Evolutionary conservation across 2,113 vertebrate species (phyloP), one percentile per base, ranked within the genome.

Genomic region (Zapornia atra): DNA sequence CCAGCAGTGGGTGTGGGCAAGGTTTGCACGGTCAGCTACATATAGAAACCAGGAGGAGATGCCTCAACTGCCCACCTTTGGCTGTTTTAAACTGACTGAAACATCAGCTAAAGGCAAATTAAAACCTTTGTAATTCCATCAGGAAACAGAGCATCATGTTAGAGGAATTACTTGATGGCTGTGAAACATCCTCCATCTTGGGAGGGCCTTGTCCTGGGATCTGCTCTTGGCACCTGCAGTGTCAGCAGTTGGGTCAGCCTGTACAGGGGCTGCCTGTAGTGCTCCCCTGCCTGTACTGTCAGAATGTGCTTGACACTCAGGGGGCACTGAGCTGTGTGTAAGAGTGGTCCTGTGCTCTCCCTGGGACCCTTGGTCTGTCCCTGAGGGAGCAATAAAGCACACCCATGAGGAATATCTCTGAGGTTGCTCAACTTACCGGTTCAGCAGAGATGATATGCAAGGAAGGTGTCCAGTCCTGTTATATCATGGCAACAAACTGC

Each of bases 1-100:
- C 36, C 46, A 38, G 46, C 0, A 0, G 2, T 0, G 0, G 60
- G 26, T 59, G n/a, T 60, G 88, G 86, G 79, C 60, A 83, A 70
- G 6, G 14, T 9, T 66, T 86, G 59, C 26, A 28, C 46, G n/a
- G 34, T 42, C 5, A 5, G 71, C 76, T 91, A 73, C 60, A 71
- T 75, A 51, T 6, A 71, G 82, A 83, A 86, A 75, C 61, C 24
- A 56, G 48, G 42, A 88, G 82, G 48, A 89, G 40, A 88, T 75
- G 82, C 85, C 82, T 82, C 54, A 94, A 66, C 51, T 82, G 51
- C 42, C 44, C 36, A 64, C 56, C 42, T 68, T 4, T 59, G 46
- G 5, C 33, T 78, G 73, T 40, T 84, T 88, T 60, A 56, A 95
- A 68, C 42, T 20, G 51, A 10, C 18, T 83, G 71, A 77, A 75